A percentile compares a stretch with the other conserved stretches of the same genome.
Conservation (phyloP, 2,797 vertebrate genomes). For the Oreortyx pictus region DNA sequence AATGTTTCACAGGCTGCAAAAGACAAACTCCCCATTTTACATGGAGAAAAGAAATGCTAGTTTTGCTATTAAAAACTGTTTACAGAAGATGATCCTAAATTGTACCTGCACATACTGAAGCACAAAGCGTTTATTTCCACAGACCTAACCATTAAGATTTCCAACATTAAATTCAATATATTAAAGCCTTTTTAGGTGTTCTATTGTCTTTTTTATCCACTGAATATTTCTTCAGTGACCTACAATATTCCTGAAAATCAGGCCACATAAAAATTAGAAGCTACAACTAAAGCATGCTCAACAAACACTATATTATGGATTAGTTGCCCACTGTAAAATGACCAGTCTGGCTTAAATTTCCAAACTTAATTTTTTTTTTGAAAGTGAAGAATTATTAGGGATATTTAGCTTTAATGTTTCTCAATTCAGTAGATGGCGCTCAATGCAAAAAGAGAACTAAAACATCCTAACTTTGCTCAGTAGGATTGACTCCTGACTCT, state of each 20-base stretch:
- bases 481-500: fast-evolving
- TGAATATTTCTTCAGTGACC: background rate
- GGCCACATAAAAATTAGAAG: background rate
- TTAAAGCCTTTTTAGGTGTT: background rate
- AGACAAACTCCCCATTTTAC: background rate
- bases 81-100: background rate
- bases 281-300: background rate
- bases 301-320: background rate
- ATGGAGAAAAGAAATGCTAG: background rate
- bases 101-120: background rate
- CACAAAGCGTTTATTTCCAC: background rate
- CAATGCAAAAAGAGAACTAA: background rate
- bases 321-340: background rate
- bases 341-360: background rate
- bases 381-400: background rate
- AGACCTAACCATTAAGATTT: background rate
- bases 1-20: background rate
- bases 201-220: background rate
- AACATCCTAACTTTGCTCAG: background rate
- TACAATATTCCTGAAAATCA: background rate
- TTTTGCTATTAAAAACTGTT: background rate
- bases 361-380: background rate
- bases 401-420: background rate
- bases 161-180: background rate
- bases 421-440: conserved; percentile 38